These are phyloP conservation scores for Ophion slaviceki DNA, from an alignment of 2,888 invertebrate species.

Conservation along the genomic window DNA sequence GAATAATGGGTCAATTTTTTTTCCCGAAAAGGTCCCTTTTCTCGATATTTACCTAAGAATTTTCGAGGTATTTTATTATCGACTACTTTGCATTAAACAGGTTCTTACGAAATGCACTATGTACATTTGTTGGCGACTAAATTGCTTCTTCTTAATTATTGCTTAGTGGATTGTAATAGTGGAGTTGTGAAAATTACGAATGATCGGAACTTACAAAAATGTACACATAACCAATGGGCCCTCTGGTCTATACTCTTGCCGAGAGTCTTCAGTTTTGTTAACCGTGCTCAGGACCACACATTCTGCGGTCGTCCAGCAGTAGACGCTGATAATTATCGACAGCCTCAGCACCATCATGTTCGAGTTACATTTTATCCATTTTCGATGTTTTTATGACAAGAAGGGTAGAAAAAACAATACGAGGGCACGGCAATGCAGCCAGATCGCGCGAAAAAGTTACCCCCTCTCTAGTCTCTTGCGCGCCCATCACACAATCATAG, in stretches of 20 bases:
- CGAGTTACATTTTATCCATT: conserved; percentile 31
- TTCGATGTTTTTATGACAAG: not conserved
- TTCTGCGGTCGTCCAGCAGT: conserved; percentile 37
- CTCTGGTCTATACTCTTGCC: conserved; percentile 85
- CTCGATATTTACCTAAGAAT: too few species aligned
- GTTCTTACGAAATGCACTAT: not conserved
- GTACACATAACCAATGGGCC: conserved; percentile 90
- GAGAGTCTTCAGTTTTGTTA: conserved; percentile 76
- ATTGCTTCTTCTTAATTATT: not conserved
- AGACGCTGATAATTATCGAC: conserved; percentile 34
- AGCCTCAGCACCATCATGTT: conserved; percentile 42
- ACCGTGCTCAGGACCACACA: conserved; percentile 66
- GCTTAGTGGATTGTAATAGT: not conserved
- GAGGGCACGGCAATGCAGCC: too few species aligned
- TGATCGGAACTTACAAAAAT: conserved; percentile 87
- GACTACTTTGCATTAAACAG: too few species aligned
- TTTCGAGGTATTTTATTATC: too few species aligned
- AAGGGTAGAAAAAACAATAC: not conserved
- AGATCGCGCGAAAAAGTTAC: too few species aligned
- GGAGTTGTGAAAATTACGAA: not conserved
- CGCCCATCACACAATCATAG: too few species aligned
- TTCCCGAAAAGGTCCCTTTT: too few species aligned
- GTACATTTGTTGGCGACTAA: too few species aligned
- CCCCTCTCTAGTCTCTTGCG: too few species aligned
- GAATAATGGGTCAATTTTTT: too few species aligned